Conservation (phyloP, 2,797 vertebrate species). For the Limnodromus scolopaceus region DNA sequence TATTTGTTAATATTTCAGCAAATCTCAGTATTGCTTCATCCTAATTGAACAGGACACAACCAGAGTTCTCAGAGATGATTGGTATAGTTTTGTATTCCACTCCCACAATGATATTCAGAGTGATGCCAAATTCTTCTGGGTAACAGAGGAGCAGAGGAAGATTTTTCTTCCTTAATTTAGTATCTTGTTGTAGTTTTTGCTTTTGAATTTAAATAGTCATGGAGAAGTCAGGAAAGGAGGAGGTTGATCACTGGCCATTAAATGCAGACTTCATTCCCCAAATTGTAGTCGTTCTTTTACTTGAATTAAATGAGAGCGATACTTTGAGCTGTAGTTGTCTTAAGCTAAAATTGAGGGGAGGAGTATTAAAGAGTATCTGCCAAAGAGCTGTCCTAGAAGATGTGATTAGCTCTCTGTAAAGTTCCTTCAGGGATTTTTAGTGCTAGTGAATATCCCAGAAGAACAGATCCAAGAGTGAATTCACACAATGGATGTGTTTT, state of each 20-base stretch:
- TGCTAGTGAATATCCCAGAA: neutral
- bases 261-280: neutral
- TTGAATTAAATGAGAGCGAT: neutral
- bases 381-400: neutral
- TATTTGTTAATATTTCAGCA: neutral
- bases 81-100: neutral
- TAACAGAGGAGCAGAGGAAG: neutral
- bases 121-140: neutral
- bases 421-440: neutral
- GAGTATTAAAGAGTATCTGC: neutral
- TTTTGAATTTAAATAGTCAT: neutral
- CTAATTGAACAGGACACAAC: neutral
- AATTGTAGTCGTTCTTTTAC: neutral
- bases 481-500: neutral
- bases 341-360: neutral
- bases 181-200: neutral
- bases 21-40: neutral
- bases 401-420: neutral
- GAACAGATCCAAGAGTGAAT: neutral
- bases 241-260: neutral
- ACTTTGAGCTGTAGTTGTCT: neutral
- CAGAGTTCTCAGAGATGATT: neutral
- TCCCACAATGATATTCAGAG: neutral
- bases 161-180: neutral
- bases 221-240: neutral